Evolutionary conservation across 1,140 invertebrate species (phyloP), one percentile per base, ranked within the genome.

Genomic region (Lethrus apterus): DNA sequence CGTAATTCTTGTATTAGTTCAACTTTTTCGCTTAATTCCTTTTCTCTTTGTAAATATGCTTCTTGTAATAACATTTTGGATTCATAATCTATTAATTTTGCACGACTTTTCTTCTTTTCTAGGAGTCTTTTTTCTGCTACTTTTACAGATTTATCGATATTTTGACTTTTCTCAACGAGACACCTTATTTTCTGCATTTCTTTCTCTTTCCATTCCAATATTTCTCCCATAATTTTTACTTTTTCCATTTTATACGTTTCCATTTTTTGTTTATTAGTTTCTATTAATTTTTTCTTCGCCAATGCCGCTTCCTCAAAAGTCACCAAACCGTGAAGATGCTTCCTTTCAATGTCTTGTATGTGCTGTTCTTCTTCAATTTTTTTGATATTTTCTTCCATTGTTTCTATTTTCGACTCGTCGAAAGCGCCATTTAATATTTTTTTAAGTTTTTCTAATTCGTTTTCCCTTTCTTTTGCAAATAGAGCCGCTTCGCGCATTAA

Each of bases 1-100:
- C 71, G 74, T 5, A 77, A 68, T 64, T 77, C 70, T 55, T 71
- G 70, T 44, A 77, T 75, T 49, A 76, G 59, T 45, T 69, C 63
- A 20, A 71, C 64, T 62, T 65, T 70, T 8, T 58, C 56, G 19
- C 67, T 63, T 23, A 76, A 56, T 54, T 76, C 72, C 53, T 70
- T 60, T 48, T 71, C 62, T 56, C 70, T 69, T 44, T 63, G 54
- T 59, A 65, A 59, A 38, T 71, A 51, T 2, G 63, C 64, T 53
- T 67, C 48, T 26, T 58, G 48, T 31, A 69, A 36, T 7, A 73
- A 48, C 26, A 55, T 38, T 52, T 70, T 67, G 4, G 58, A 66
- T 62, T 75, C 66, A 45, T 66, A 63, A 50, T 70, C 69, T 10
- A 73, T 20, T 21, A 63, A 50, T 35, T 66, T 66, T 2, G 66